Conservation (phyloP, 2,888 invertebrate genomes). For the Caenorhabditis drosophilae region DNA sequence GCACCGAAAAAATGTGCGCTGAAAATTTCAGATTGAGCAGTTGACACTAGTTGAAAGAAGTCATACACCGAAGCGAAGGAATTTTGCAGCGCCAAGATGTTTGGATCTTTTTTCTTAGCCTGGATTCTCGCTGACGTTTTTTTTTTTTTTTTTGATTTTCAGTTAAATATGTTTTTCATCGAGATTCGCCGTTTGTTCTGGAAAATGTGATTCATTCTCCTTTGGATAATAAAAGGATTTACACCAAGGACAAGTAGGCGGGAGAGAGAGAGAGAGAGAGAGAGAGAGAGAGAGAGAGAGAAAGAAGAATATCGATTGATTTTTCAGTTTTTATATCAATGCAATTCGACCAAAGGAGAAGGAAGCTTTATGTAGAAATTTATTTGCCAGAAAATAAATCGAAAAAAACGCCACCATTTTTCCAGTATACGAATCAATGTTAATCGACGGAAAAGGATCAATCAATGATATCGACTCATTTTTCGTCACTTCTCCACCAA, state of each 20-base stretch:
- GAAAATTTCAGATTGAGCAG: constrained; percentile 21
- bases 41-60: constrained; percentile 19
- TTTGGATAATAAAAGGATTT: constrained; percentile 29
- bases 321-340: constrained; percentile 37
- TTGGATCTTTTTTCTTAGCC: constrained; percentile 1
- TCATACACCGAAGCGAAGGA: constrained; percentile 19
- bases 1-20: no score
- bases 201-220: constrained; percentile 37
- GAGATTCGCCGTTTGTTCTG: constrained; percentile 30
- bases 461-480: constrained; percentile 44
- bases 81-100: constrained; percentile 24
- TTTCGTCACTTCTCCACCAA: constrained; percentile 53
- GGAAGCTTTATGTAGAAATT: constrained; percentile 21
- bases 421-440: constrained; percentile 41
- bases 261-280: no score
- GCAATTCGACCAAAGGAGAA: constrained; percentile 28
- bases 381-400: not conserved
- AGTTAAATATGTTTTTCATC: constrained; percentile 36
- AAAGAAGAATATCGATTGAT: no score
- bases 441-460: constrained; percentile 36
- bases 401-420: not conserved
- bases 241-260: constrained; percentile 37
- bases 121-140: not conserved
- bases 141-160: not conserved
- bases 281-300: no score